Percentiles rank a stretch among this genome's conserved stretches.
phyloP scores from a whole-genome alignment of 2,113 vertebrate genomes.

The Gobius niger region DNA sequence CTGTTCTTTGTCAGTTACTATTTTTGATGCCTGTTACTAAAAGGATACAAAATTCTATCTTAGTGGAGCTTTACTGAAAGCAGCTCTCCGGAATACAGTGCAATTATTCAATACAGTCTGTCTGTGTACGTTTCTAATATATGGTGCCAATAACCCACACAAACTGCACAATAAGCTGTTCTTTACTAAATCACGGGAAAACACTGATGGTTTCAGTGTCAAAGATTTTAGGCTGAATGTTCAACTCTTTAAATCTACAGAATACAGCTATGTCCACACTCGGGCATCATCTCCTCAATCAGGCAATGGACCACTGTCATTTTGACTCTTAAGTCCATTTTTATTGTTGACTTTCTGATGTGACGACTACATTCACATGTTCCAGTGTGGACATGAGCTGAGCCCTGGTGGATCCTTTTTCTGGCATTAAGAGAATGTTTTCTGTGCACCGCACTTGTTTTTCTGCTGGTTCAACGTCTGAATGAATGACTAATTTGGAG shows the following conservation, averaged over 20 bases:
- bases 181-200: slow-evolving; percentile 46
- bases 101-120: slow-evolving; percentile 17
- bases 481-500: slow-evolving; percentile 52
- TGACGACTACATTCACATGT: neutral
- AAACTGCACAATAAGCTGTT: slow-evolving; percentile 68
- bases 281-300: neutral
- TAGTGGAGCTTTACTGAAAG: slow-evolving; percentile 10
- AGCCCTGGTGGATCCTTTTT: slow-evolving; percentile 18
- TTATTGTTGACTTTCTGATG: neutral
- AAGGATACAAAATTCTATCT: slow-evolving; percentile 1
- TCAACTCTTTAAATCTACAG: slow-evolving; percentile 45
- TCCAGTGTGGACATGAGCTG: neutral
- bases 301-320: neutral
- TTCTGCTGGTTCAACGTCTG: slow-evolving; percentile 62
- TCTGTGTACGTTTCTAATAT: slow-evolving; percentile 16
- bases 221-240: slow-evolving; percentile 60
- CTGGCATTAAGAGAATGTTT: slow-evolving; percentile 56
- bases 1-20: neutral
- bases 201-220: slow-evolving; percentile 59
- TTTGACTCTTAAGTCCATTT: neutral
- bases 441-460: slow-evolving; percentile 50
- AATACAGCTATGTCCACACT: slow-evolving; percentile 10
- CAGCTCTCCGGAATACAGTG: slow-evolving; percentile 8
- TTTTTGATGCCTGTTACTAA: slow-evolving; percentile 2
- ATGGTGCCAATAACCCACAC: slow-evolving; percentile 33